Conservation (phyloP, 2,797 vertebrate genomes). For the Arctocebus calabarensis region DNA sequence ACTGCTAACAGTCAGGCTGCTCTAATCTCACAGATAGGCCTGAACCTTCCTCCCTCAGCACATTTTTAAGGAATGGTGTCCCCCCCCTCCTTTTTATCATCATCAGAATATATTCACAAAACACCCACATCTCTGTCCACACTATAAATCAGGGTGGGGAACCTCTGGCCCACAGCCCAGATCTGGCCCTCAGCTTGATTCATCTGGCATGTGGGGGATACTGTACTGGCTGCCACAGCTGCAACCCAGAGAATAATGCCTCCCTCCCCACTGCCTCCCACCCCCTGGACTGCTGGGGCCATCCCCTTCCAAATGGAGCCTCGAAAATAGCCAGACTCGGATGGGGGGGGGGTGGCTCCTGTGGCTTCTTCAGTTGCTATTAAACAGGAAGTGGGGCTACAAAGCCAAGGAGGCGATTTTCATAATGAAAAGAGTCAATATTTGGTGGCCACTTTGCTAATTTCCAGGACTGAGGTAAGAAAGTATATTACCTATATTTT, state of each 20-base stretch:
- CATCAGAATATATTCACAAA: conserved; percentile 84
- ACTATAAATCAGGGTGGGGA: conserved; percentile 84
- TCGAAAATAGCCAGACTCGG: conserved; percentile 70
- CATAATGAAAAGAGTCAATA: conserved; percentile 53
- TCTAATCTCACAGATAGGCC: conserved; percentile 76
- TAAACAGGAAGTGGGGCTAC: conserved; percentile 73
- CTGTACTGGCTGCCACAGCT: conserved; percentile 82
- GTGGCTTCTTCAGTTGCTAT: conserved; percentile 56
- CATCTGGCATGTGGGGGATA: conserved; percentile 84
- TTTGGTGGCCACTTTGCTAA: conserved; percentile 30
- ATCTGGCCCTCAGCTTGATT: conserved; percentile 83
- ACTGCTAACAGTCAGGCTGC: conserved; percentile 54
- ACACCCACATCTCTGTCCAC: conserved; percentile 84
- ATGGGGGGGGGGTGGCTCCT: neutral
- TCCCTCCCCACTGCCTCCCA: conserved; percentile 72
- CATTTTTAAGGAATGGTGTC: conserved; percentile 80
- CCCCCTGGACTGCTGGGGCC: conserved; percentile 68
- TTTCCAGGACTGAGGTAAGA: conserved; percentile 54
- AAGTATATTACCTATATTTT: conserved; percentile 52
- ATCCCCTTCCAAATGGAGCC: conserved; percentile 72
- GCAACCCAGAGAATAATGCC: conserved; percentile 80
- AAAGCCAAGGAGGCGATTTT: conserved; percentile 74
- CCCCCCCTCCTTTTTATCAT: conserved; percentile 67
- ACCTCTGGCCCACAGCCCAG: conserved; percentile 81
- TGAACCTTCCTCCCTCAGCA: conserved; percentile 76